phyloP scores from a whole-genome alignment of 2,888 invertebrate species.

The Eudemis profundana region DNA sequence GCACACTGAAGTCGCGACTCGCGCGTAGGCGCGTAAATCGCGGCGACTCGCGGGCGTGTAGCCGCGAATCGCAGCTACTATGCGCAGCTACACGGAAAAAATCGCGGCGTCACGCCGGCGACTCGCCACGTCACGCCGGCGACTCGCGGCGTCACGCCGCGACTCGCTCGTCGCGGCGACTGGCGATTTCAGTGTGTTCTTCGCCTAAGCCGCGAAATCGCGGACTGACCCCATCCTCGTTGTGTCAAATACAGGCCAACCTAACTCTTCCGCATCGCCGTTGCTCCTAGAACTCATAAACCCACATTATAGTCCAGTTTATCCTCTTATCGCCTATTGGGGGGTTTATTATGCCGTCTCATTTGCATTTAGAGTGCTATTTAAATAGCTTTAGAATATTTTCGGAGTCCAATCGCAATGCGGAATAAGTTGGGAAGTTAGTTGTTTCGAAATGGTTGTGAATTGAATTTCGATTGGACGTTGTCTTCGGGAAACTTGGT shows the following conservation, averaged over 20 bases:
- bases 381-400: constrained; percentile 41
- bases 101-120: too few species aligned
- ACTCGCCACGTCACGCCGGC: too few species aligned
- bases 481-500: not conserved
- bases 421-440: constrained; percentile 24
- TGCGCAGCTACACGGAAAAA: too few species aligned
- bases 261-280: not conserved
- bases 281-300: constrained; percentile 25
- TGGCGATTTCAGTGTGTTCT: too few species aligned
- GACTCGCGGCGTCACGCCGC: too few species aligned
- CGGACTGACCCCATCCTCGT: too few species aligned
- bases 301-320: constrained; percentile 34
- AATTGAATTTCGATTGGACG: not conserved
- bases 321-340: constrained; percentile 37
- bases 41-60: too few species aligned
- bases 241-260: not conserved
- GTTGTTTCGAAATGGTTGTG: not conserved
- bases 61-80: too few species aligned
- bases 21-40: too few species aligned
- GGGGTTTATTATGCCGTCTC: constrained; percentile 30
- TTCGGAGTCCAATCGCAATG: constrained; percentile 34
- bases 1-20: too few species aligned
- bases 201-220: too few species aligned
- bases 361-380: constrained; percentile 45
- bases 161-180: too few species aligned